A percentile compares a stretch with the other conserved stretches of the same genome.
Conservation (phyloP, 2,113 vertebrate species). For the Ammodramus savannarum region DNA sequence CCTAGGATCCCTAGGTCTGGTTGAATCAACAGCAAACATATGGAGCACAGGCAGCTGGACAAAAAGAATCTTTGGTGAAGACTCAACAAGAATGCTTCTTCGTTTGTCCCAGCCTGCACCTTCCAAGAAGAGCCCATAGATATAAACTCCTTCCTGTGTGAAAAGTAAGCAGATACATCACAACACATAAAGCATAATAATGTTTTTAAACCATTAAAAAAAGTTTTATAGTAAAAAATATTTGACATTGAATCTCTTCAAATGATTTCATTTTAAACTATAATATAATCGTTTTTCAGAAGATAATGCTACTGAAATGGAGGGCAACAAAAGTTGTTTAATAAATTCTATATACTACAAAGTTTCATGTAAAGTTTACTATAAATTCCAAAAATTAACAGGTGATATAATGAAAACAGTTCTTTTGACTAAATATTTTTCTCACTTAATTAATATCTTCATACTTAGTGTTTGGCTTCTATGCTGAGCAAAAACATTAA, state of each 20-base stretch:
- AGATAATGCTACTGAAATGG: neutral
- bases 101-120: slow-evolving; percentile 77
- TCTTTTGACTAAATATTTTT: neutral
- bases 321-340: neutral
- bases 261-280: neutral
- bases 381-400: neutral
- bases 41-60: slow-evolving; percentile 73
- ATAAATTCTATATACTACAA: neutral
- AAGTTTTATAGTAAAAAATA: neutral
- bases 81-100: slow-evolving; percentile 69
- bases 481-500: neutral
- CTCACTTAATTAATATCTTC: neutral
- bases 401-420: neutral
- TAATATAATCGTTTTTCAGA: neutral
- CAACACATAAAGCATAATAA: neutral
- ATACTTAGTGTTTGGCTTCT: neutral
- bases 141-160: slow-evolving; percentile 76
- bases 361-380: neutral
- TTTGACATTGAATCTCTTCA: neutral
- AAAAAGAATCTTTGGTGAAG: slow-evolving; percentile 76
- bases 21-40: slow-evolving; percentile 74
- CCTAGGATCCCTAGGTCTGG: slow-evolving; percentile 64
- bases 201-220: neutral
- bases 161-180: neutral
- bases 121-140: slow-evolving; percentile 76